These are phyloP conservation scores for Patella caerulea DNA, from an alignment of 2,888 invertebrate species.

Conservation along the genomic window DNA sequence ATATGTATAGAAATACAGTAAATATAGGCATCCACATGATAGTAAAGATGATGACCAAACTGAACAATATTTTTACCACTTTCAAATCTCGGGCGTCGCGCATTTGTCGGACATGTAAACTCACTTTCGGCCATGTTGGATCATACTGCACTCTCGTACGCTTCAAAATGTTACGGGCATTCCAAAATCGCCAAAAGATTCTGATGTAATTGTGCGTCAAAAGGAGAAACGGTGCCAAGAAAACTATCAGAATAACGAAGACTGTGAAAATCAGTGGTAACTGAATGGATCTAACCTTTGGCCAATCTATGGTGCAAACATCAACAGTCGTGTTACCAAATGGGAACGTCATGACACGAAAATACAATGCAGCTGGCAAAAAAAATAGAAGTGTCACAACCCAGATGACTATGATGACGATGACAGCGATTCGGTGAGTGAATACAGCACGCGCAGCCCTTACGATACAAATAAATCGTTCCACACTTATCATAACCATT, in stretches of 20 bases:
- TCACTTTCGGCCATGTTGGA: neutral
- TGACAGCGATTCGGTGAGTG: constrained; percentile 33
- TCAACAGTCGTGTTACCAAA: constrained; percentile 33
- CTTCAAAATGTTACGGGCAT: constrained; percentile 33
- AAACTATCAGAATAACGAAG: constrained; percentile 36
- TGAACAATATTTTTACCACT: constrained; percentile 50
- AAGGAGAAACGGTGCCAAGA: constrained; percentile 44
- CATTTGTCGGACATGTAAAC: neutral
- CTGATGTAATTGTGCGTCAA: constrained; percentile 47
- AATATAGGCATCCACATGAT: constrained; percentile 57
- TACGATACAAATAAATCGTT: constrained; percentile 53
- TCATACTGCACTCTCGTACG: neutral
- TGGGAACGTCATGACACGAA: constrained; percentile 41
- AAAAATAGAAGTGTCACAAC: constrained; percentile 34
- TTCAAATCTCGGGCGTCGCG: constrained; percentile 41
- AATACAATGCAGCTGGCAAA: constrained; percentile 50
- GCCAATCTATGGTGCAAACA: constrained; percentile 59
- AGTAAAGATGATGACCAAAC: constrained; percentile 50
- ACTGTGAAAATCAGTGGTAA: constrained; percentile 40
- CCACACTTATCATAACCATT: constrained; percentile 57
- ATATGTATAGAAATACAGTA: constrained; percentile 47
- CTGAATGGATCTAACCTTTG: constrained; percentile 28
- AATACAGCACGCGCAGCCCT: constrained; percentile 33
- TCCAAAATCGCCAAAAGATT: constrained; percentile 47
- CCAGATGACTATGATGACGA: constrained; percentile 46